Base-by-base conservation (phyloP, 1,140 invertebrate genomes). In the silkworm (Bombyx mori) region DNA sequence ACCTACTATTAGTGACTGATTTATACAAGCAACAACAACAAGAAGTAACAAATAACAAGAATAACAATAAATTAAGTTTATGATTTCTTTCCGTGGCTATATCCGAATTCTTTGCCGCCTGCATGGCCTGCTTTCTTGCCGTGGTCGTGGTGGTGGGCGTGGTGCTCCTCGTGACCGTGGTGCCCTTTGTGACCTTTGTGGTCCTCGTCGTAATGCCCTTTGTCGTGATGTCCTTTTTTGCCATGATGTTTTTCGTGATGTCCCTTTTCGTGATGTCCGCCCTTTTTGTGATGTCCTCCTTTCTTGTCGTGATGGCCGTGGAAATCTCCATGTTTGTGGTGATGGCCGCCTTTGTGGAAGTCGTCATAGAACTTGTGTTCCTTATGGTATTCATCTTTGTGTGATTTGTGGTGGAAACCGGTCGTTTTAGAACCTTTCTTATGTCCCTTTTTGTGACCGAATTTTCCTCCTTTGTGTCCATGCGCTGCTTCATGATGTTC, bases 351-450 rank as follows among this genome's bases (percentile, higher is more conserved):
- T 62, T 94, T 94, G 74, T 95, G 92, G 76, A 90, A 91, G 75
- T 95, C 93, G 57, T 95, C 94, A 73, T 95, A 95, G 82, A 94
- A 95, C 66, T 94, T 94, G 73, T 95, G 94, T 66, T 95, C 92
- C 77, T 94, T 95, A 65, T 94, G 93, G 69, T 92, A 94, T 78
- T 95, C 94, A 70, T 96, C 93, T 73, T 94, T 94, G 75, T 94
- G 93, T 7, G 92, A 92, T 68, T 93, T 94, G 73, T 95, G 92
- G 67, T 95, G 93, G 71, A 92, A 94, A 0, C 93, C 93, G 52
- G 91, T 93, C 2, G 92, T 93, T 71, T 92, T 92, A 51, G 92
- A 91, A 18, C 92, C 92, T 65, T 92, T 93, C 64, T 93, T 94
- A 79, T 95, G 93, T 0, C 94, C 94, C 58, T 95, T 94, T 69